These are phyloP conservation scores for Nomada ferruginata DNA, from an alignment of 2,888 invertebrate genomes.

Conservation along the genomic window DNA sequence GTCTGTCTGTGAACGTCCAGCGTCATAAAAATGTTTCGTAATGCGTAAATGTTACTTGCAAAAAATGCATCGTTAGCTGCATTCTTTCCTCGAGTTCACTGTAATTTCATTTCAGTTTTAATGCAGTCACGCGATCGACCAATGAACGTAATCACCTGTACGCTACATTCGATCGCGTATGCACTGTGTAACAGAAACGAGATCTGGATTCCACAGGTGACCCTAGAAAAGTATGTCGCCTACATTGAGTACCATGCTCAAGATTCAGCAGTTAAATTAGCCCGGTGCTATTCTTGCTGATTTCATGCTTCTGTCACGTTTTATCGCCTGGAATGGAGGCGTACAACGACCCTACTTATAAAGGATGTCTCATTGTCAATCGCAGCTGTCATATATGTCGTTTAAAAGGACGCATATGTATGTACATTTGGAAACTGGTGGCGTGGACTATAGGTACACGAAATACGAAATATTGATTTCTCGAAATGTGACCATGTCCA, in stretches of 20 bases:
- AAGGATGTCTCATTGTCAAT: slow-evolving; percentile 28
- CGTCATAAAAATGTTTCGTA: slow-evolving; percentile 54
- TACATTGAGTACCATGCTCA: slow-evolving; percentile 1
- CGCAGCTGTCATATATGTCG: neutral
- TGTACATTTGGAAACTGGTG: neutral
- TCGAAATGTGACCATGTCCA: neutral
- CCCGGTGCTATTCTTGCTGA: neutral
- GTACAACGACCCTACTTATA: slow-evolving; percentile 35
- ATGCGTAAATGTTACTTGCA: slow-evolving; percentile 37
- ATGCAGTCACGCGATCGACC: slow-evolving; percentile 16
- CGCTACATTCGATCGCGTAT: slow-evolving; percentile 11
- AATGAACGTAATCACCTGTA: slow-evolving; percentile 29
- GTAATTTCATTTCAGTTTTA: slow-evolving; percentile 26
- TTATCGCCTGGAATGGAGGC: slow-evolving; percentile 10
- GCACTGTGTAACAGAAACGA: slow-evolving; percentile 33
- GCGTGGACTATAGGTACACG: neutral
- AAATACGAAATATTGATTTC: neutral
- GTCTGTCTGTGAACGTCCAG: slow-evolving; percentile 40
- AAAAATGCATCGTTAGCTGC: slow-evolving; percentile 49
- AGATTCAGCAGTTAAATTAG: neutral
- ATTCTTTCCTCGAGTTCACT: slow-evolving; percentile 27
- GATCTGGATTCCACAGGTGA: slow-evolving; percentile 53
- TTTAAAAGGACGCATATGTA: too few relatives aligned
- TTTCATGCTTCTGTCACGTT: slow-evolving; percentile 3
- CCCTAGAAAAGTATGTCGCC: slow-evolving; percentile 47